A percentile compares a stretch with the other conserved stretches of the same genome.
phyloP scores from a whole-genome alignment of 2,797 vertebrate species.

The Poecile montanus region DNA sequence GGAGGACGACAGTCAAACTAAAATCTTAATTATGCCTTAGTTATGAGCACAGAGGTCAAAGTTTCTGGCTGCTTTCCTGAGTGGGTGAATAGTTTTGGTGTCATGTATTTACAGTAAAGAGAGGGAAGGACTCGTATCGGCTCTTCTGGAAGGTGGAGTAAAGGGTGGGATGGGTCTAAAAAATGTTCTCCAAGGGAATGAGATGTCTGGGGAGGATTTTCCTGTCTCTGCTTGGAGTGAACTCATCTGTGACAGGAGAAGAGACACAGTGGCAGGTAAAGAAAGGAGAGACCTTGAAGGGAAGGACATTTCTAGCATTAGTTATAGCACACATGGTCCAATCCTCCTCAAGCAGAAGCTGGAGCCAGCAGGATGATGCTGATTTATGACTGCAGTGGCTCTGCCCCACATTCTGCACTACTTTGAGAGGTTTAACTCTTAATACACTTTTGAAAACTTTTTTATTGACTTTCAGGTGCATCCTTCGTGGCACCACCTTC shows the following conservation, averaged over 20 bases:
- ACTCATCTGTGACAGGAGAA: background rate
- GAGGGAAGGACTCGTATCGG: background rate
- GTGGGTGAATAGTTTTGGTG: background rate
- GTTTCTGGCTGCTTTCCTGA: background rate
- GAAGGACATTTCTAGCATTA: slow-evolving; percentile 7
- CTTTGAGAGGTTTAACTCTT: background rate
- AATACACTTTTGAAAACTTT: background rate
- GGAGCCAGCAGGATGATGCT: background rate
- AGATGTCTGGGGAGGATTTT: background rate
- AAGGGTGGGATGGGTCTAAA: background rate
- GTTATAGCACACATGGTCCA: background rate
- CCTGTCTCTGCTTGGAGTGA: background rate
- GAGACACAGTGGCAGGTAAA: background rate
- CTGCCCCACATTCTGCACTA: slow-evolving; percentile 45
- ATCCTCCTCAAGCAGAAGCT: background rate
- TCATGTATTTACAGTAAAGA: accelerated
- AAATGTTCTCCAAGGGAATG: background rate
- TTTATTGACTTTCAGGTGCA: background rate
- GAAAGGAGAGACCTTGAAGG: slow-evolving; percentile 12
- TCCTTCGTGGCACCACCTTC: background rate
- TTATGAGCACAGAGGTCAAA: background rate
- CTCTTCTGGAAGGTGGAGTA: accelerated
- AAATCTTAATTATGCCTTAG: background rate
- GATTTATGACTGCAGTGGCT: slow-evolving; percentile 43
- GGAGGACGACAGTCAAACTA: background rate